These are phyloP conservation scores for Formicarius rufipectus DNA, from an alignment of 2,113 vertebrate genomes.

Conservation along the genomic window DNA sequence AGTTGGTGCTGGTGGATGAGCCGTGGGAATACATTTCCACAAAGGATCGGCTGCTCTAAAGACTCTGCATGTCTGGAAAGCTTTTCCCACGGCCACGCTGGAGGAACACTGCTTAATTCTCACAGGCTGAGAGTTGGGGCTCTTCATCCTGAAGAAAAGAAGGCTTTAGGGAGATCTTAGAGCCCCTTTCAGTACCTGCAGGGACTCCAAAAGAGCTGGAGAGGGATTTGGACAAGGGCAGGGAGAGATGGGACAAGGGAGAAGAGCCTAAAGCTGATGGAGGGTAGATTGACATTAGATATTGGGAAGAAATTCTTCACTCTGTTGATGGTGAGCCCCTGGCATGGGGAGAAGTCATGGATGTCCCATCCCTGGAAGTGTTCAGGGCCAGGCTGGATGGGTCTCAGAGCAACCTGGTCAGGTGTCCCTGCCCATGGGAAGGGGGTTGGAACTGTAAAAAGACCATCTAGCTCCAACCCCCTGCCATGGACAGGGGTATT, in stretches of 20 bases:
- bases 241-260: neutral
- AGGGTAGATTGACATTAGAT: neutral
- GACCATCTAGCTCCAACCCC: neutral
- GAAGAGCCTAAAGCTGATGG: neutral
- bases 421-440: neutral
- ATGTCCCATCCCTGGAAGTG: rapidly evolving
- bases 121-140: rapidly evolving
- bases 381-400: rapidly evolving
- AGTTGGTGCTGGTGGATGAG: neutral
- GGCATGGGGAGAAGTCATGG: neutral
- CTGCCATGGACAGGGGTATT: neutral
- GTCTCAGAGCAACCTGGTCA: neutral
- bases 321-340: neutral
- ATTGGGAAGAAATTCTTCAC: neutral
- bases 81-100: rapidly evolving
- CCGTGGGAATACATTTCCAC: neutral
- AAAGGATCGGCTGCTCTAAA: neutral
- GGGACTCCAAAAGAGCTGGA: neutral
- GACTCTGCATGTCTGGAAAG: neutral
- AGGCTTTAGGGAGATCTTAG: neutral
- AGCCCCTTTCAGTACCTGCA: neutral
- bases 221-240: neutral
- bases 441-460: neutral
- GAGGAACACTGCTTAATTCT: neutral
- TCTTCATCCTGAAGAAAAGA: neutral